Evolutionary conservation across 1,140 invertebrate genomes (phyloP), one percentile per base, ranked within the genome.

Genomic region (Drosophila parabipectinata): DNA sequence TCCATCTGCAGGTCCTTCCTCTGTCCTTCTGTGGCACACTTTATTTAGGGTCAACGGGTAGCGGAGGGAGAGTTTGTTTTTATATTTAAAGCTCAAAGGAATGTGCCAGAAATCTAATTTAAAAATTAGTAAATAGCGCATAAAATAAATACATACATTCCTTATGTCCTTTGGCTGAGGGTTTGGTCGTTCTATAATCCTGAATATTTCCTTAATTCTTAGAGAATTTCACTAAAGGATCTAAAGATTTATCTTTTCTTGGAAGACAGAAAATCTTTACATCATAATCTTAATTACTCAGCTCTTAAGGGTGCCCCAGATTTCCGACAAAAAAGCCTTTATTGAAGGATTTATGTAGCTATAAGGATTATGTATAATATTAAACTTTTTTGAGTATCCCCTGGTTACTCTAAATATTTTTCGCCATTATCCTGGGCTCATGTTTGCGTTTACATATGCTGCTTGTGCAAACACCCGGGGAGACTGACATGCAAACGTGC

Each of bases 391-490:
- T 12, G 18, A 18, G 44, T 47, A 47, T 21, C 21, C 4, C 15
- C 9, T 45, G 18, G 18, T 47, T 24, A 1, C 14, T 24, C 18
- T 18, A 1, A 1, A 7, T 10, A 9, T 6, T 18, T 44, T 44
- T 14, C 4, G 24, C 15, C 18, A 47, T 47, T 21, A 10, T 47
- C 9, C 15, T 10, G 8, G 15, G 2, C 10, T 24, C 21, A 1
- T 26, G 21, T 50, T 72, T 63, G 63, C 66, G 63, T 63, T 88
- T 82, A 51, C 62, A 47, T 48, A 41, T 64, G 77, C 60, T 59
- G 75, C 83, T 71, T 59, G 55, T 62, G 77, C 71, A 82, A 87
- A 83, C 79, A 79, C 68, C 54, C 57, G 52, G 44, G 32, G 32
- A 41, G 44, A 52, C 48, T 44, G 37, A 76, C 53, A 51, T 45